These are phyloP conservation scores for Zapornia atra DNA, from an alignment of 2,113 vertebrate species.

Conservation along the genomic window DNA sequence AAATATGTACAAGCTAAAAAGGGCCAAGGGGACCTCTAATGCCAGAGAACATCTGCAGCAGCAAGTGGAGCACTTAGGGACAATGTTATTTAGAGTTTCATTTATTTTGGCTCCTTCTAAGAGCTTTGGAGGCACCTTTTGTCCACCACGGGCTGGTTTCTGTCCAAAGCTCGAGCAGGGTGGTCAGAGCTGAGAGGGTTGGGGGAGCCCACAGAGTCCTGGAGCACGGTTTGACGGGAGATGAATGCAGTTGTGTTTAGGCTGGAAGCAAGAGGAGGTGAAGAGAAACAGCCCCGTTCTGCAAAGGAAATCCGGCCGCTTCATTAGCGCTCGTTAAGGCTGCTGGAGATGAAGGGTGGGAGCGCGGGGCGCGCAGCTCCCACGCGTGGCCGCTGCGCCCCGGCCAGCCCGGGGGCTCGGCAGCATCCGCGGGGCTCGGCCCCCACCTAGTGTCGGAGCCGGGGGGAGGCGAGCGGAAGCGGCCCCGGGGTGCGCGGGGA, in stretches of 20 bases:
- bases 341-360: rapidly evolving
- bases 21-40: not conserved
- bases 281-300: not conserved
- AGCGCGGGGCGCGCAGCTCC: not conserved
- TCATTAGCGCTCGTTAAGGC: rapidly evolving
- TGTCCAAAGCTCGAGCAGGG: not conserved
- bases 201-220: not conserved
- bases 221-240: not conserved
- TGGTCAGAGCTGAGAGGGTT: not conserved
- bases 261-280: not conserved
- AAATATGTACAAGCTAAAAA: not conserved
- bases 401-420: too few relatives aligned
- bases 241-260: rapidly evolving
- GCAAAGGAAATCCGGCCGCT: too few relatives aligned
- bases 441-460: not conserved
- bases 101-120: not conserved
- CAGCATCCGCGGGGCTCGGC: not conserved
- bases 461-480: not conserved
- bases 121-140: not conserved
- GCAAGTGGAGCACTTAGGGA: not conserved
- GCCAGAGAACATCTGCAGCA: not conserved
- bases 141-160: not conserved
- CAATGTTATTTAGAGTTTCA: not conserved
- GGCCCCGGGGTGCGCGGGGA: not conserved
- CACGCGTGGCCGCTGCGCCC: not conserved